Evolutionary conservation across 1,140 invertebrate species (phyloP).

Genomic region (Brachionus angularis): DNA sequence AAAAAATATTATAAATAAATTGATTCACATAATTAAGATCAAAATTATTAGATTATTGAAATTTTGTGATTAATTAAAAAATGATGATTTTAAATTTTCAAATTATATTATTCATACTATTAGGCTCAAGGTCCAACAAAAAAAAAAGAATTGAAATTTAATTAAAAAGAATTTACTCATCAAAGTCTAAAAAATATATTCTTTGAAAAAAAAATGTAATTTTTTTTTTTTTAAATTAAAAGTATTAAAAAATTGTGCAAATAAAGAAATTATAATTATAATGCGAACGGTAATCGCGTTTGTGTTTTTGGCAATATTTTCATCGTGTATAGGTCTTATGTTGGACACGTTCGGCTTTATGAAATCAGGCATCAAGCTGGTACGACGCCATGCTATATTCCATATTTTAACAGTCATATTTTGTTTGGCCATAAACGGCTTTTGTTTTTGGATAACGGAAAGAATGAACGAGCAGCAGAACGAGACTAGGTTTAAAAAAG

Average conservation of each 20-base stretch:
- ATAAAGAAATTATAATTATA: constrained; percentile 35
- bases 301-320: constrained; percentile 42
- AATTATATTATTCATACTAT: too few relatives aligned
- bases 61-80: too few relatives aligned
- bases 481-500: constrained; percentile 29
- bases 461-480: constrained; percentile 38
- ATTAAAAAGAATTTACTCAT: too few relatives aligned
- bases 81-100: too few relatives aligned
- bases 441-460: constrained; percentile 44
- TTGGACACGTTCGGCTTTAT: constrained; percentile 37
- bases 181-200: neutral
- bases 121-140: too few relatives aligned
- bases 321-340: constrained; percentile 31
- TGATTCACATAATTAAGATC: too few relatives aligned
- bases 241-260: constrained; percentile 35
- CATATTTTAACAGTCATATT: constrained; percentile 42
- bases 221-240: neutral
- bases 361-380: constrained; percentile 34
- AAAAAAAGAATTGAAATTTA: too few relatives aligned
- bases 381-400: constrained; percentile 40
- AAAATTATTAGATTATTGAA: too few relatives aligned
- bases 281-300: constrained; percentile 40
- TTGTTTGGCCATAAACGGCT: constrained; percentile 33
- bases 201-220: neutral
- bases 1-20: too few relatives aligned